Conservation (phyloP, 2,888 invertebrate species). For the Meteorus cinctellus region DNA sequence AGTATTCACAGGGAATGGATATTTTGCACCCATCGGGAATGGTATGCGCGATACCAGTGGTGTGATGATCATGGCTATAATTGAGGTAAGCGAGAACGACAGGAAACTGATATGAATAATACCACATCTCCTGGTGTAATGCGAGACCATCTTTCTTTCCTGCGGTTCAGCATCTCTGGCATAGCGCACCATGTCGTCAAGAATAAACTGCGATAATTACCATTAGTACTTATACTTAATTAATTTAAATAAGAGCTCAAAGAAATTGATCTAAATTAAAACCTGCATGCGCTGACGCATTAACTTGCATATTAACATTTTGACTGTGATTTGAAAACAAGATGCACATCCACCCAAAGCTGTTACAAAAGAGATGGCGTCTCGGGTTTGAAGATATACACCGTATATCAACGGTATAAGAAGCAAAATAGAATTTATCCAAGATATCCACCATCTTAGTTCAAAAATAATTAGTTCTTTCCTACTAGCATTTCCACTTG, state of each 20-base stretch:
- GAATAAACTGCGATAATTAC: constrained; percentile 38
- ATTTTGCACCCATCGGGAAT: constrained; percentile 57
- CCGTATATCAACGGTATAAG: not conserved
- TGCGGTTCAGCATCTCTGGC: constrained; percentile 35
- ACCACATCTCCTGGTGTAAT: constrained; percentile 48
- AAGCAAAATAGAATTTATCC: not conserved
- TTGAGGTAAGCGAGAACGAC: not conserved
- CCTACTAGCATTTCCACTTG: not conserved
- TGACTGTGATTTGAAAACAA: too few relatives aligned
- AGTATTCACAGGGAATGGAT: constrained; percentile 54
- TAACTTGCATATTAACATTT: too few relatives aligned
- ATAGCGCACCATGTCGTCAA: constrained; percentile 41
- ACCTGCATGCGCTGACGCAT: too few relatives aligned
- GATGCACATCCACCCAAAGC: too few relatives aligned
- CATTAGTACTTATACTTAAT: not conserved
- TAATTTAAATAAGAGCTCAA: not conserved
- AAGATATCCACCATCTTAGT: not conserved
- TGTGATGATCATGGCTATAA: constrained; percentile 19
- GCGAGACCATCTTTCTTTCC: constrained; percentile 47
- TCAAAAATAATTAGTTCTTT: not conserved
- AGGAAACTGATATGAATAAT: constrained; percentile 12
- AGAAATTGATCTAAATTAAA: too few relatives aligned
- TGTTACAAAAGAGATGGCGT: not conserved
- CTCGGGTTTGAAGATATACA: not conserved
- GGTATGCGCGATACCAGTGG: constrained; percentile 46